Evolutionary conservation across 2,888 invertebrate species (phyloP).

Genomic region (Callyntrura guangdongensis): DNA sequence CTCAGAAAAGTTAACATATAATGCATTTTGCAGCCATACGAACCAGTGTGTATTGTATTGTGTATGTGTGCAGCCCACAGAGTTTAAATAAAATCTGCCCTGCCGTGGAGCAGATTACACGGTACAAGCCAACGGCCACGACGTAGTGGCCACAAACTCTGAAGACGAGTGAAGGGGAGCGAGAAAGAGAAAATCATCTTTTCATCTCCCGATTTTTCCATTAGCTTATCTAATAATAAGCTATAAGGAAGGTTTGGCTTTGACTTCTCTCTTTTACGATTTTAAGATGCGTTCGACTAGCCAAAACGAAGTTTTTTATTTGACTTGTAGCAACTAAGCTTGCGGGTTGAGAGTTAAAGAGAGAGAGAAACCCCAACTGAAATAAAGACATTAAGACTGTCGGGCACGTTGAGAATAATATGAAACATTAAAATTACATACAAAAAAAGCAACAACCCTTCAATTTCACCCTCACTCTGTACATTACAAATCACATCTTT

Average conservation of each 20-base stretch:
- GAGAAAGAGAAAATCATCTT: slow-evolving; percentile 62
- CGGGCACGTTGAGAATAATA: slow-evolving; percentile 77
- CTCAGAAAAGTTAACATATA: slow-evolving; percentile 24
- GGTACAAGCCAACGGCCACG: slow-evolving; percentile 31
- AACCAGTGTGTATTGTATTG: slow-evolving; percentile 33
- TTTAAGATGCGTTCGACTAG: too few relatives aligned
- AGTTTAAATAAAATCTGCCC: slow-evolving; percentile 77
- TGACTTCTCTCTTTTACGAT: neutral
- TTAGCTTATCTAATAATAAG: slow-evolving; percentile 75
- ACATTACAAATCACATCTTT: slow-evolving; percentile 15
- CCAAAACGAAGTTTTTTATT: slow-evolving; percentile 16
- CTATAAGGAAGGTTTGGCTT: slow-evolving; percentile 46
- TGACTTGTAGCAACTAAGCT: slow-evolving; percentile 35
- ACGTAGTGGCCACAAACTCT: slow-evolving; percentile 24
- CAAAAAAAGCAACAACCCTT: slow-evolving; percentile 73
- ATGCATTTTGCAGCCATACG: slow-evolving; percentile 46
- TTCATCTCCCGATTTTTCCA: slow-evolving; percentile 77
- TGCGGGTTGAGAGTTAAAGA: slow-evolving; percentile 44
- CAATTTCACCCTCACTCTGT: slow-evolving; percentile 73
- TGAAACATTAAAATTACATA: slow-evolving; percentile 80
- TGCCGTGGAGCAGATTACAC: slow-evolving; percentile 56
- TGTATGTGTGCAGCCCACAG: slow-evolving; percentile 59
- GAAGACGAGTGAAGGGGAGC: neutral
- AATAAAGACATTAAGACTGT: slow-evolving; percentile 77
- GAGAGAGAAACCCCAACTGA: slow-evolving; percentile 59